Percentiles rank a stretch among this genome's conserved stretches.
phyloP scores from a whole-genome alignment of 2,888 invertebrate species.

The Ormyrus rosae region DNA sequence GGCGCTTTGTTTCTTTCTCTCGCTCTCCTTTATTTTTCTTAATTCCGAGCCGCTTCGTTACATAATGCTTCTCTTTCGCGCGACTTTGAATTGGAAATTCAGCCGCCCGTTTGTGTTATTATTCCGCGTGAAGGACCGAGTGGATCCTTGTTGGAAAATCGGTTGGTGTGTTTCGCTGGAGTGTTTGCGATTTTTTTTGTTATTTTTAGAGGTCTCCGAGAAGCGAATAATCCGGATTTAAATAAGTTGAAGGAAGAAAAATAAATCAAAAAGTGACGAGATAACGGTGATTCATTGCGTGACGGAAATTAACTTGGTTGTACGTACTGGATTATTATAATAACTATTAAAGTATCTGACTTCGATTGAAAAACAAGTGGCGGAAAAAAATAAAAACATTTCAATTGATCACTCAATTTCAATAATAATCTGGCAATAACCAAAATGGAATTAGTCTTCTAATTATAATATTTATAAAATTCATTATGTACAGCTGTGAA shows the following conservation, averaged over 20 bases:
- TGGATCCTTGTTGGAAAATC: background rate
- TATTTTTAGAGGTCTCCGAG: background rate
- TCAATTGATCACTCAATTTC: no score
- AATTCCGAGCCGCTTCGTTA: background rate
- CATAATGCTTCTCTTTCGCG: constrained; percentile 18
- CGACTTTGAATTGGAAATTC: constrained; percentile 24
- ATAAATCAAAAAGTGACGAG: constrained; percentile 11
- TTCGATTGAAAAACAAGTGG: no score
- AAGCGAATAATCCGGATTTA: no score
- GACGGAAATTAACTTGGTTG: background rate
- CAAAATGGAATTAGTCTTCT: no score
- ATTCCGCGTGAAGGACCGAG: background rate
- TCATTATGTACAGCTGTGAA: no score
- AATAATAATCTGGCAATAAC: no score
- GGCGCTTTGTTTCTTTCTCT: constrained; percentile 6
- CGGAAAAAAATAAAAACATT: no score
- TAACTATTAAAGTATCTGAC: no score
- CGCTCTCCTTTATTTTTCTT: constrained; percentile 2
- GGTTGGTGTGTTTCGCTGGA: background rate
- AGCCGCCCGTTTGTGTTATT: background rate
- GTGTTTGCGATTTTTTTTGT: background rate
- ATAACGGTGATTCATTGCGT: constrained; percentile 22
- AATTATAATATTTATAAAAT: no score
- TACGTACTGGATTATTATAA: background rate
- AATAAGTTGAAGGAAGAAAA: background rate